Evolutionary conservation across 2,797 vertebrate genomes (phyloP).

Genomic region (Cossypha polioptera): DNA sequence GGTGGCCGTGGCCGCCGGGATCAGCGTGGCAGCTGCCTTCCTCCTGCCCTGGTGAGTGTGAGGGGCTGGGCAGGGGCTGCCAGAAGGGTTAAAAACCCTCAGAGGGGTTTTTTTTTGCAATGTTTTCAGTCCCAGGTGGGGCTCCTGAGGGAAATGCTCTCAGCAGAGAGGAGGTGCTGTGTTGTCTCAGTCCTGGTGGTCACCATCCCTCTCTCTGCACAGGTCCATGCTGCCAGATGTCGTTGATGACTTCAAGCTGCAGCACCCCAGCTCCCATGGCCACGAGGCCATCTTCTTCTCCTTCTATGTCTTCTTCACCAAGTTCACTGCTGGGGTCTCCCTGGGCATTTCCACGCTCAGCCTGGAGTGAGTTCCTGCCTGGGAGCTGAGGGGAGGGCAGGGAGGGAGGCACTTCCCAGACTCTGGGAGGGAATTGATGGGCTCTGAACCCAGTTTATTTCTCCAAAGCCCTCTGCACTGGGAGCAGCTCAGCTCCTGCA

Average conservation of each 20-base stretch:
- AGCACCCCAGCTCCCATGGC: slow-evolving; percentile 83
- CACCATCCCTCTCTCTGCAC: not conserved
- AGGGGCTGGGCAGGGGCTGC: not conserved
- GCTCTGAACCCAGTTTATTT: not conserved
- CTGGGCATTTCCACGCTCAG: slow-evolving; percentile 95
- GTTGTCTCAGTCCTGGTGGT: not conserved
- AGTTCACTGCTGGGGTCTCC: slow-evolving; percentile 94
- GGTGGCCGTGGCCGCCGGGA: slow-evolving; percentile 86
- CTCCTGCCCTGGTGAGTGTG: slow-evolving; percentile 89
- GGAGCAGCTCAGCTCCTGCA: not conserved
- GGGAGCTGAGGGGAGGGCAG: not conserved
- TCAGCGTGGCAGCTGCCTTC: slow-evolving; percentile 92
- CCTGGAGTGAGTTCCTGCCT: slow-evolving; percentile 84
- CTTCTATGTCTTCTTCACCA: slow-evolving; percentile 98
- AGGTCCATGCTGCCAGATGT: slow-evolving; percentile 99
- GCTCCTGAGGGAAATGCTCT: not conserved
- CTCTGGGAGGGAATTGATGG: not conserved
- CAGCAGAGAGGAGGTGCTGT: not conserved
- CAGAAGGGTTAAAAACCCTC: not conserved
- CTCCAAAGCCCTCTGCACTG: not conserved
- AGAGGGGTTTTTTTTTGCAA: accelerated
- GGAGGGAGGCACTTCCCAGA: not conserved
- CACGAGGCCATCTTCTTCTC: slow-evolving; percentile 98
- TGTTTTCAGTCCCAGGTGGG: not conserved
- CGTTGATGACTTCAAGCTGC: slow-evolving; percentile 92